Evolutionary conservation across 2,888 invertebrate genomes (phyloP), one percentile per base, ranked within the genome.

Genomic region (Taphrorychus bicolor): DNA sequence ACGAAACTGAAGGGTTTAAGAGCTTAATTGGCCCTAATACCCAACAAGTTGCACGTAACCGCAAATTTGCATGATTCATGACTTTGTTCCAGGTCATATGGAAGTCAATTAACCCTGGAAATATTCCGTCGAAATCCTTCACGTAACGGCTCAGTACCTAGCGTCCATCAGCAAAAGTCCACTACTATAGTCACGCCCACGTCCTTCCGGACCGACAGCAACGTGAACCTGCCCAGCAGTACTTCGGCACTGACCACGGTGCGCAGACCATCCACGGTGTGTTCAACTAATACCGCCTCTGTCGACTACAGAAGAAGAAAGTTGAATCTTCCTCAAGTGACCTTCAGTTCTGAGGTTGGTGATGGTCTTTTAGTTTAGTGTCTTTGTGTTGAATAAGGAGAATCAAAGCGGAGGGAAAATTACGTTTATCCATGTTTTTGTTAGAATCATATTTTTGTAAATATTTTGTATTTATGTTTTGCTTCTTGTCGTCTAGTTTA

Each of bases 331-430:
- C 91, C 92, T 17, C 92, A 92, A 85, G 92, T 94, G 80, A 92
- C 94, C 59, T 94, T 94, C 84, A 93, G 89, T 80, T 91, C 92
- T 82, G 94, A 94, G 94, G 94, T 94, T 88, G 93, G 94, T 91
- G 91, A 88, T 76, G 93, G 93, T 70, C 91, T 94, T 76, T 88
- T 94, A 77, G 93, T 94, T 76, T 93, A 84, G 85, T 3, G 32
- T 32, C 1, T 32, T 32, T 32, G 9, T 3, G 32, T 7, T 32
- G 32, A 32, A 32, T n/a, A n/a, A n/a, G n/a, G n/a, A n/a, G n/a
- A n/a, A n/a, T n/a, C n/a, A n/a, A n/a, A n/a, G n/a, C n/a, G n/a
- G n/a, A n/a, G n/a, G n/a, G n/a, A n/a, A n/a, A n/a, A n/a, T n/a
- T n/a, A n/a, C n/a, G n/a, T n/a, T n/a, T n/a, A n/a, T n/a, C n/a